Evolutionary conservation across 2,888 invertebrate species (phyloP).

Genomic region (Melipona bicolor): DNA sequence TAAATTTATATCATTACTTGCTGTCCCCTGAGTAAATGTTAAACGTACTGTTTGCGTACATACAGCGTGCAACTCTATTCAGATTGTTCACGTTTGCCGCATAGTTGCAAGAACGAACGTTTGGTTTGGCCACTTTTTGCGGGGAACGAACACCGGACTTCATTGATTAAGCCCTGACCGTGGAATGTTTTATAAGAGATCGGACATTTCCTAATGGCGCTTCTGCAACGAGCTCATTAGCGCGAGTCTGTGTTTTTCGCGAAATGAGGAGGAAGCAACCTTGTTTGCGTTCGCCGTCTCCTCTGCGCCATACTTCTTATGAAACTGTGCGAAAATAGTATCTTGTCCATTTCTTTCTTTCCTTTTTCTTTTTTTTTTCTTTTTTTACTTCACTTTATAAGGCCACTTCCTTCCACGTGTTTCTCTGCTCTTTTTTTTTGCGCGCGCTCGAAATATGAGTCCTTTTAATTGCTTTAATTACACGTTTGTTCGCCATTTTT

Average conservation of each 20-base stretch:
- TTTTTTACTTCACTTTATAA: too few relatives aligned
- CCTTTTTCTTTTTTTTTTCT: too few relatives aligned
- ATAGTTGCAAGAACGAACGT: background rate
- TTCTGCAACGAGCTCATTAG: conserved; percentile 54
- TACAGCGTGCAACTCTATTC: background rate
- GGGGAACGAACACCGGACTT: background rate
- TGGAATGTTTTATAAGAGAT: conserved; percentile 2
- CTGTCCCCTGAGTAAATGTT: too few relatives aligned
- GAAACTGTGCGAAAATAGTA: conserved; percentile 7
- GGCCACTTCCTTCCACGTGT: background rate
- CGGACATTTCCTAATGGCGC: conserved; percentile 58
- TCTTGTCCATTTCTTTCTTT: background rate
- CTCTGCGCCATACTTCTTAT: conserved; percentile 41
- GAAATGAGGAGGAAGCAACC: conserved; percentile 52
- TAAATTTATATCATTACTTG: too few relatives aligned
- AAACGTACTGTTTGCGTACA: too few relatives aligned
- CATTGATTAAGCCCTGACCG: conserved; percentile 20
- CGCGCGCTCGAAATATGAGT: background rate
- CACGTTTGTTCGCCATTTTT: background rate
- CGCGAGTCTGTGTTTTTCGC: conserved; percentile 27
- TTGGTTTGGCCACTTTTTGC: conserved; percentile 10
- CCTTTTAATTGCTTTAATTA: background rate
- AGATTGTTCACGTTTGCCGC: background rate
- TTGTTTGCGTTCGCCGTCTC: conserved; percentile 37
- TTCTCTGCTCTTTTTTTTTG: background rate